Evolutionary conservation across 2,113 vertebrate genomes (phyloP).

Genomic region (Tragelaphus strepsiceros): DNA sequence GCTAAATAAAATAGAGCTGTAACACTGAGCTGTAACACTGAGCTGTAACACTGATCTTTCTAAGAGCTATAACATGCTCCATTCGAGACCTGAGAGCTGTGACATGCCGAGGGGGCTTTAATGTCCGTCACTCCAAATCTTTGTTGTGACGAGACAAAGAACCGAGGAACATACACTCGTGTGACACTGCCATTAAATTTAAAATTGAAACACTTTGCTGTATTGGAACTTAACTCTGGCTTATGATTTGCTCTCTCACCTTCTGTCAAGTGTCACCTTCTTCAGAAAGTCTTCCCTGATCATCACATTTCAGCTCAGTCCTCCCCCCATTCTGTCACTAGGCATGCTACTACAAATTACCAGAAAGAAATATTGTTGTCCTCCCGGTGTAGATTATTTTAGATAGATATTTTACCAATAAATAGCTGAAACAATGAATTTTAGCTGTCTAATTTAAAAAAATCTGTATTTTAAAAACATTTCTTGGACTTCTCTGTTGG

Average conservation of each 20-base stretch:
- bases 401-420: not conserved
- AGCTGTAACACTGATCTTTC: no score
- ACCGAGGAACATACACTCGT: no score
- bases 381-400: not conserved
- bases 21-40: no score
- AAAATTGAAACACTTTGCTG: not conserved
- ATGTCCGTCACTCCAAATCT: no score
- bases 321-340: not conserved
- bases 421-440: not conserved
- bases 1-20: no score
- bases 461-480: not conserved
- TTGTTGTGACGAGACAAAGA: no score
- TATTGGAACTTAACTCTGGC: not conserved
- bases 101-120: no score
- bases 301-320: not conserved
- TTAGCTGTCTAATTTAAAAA: not conserved
- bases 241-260: not conserved
- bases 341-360: not conserved
- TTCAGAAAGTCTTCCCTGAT: not conserved
- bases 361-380: not conserved
- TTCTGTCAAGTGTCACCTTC: not conserved
- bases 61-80: no score
- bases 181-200: not conserved
- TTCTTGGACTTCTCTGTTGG: not conserved
- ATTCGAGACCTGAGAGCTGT: no score